Conservation (phyloP, 2,113 vertebrate genomes). For the Zingel zingel region DNA sequence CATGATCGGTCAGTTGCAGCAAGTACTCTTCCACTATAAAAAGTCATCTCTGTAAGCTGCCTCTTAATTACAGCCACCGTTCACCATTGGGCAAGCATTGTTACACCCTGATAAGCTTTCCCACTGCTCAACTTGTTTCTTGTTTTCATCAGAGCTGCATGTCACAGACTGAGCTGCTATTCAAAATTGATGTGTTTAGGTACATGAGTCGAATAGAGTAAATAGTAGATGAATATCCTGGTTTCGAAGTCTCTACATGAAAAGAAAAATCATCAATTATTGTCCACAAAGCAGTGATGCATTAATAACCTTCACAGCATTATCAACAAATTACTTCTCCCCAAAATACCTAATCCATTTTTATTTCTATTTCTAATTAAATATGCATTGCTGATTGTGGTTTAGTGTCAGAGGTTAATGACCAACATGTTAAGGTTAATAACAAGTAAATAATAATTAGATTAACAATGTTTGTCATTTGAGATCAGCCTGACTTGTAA, state of each 20-base stretch:
- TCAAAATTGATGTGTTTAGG: neutral
- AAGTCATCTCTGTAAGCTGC: neutral
- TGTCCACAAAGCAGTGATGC: neutral
- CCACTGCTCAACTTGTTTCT: neutral
- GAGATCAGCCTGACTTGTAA: neutral
- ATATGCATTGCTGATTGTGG: constrained; percentile 9
- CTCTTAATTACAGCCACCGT: constrained; percentile 18
- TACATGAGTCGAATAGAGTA: neutral
- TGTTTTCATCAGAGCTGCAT: constrained; percentile 23
- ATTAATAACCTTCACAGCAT: neutral
- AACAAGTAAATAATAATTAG: constrained; percentile 32
- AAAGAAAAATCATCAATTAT: neutral
- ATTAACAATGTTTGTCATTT: constrained; percentile 32
- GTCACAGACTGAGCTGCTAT: neutral
- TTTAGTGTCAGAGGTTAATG: constrained; percentile 45
- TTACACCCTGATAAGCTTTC: constrained; percentile 5
- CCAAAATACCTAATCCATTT: constrained; percentile 29
- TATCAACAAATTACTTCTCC: constrained; percentile 10
- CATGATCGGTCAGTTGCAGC: constrained; percentile 19
- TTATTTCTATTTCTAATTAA: constrained; percentile 19
- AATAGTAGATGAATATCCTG: neutral
- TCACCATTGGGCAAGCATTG: constrained; percentile 36
- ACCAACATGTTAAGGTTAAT: constrained; percentile 34
- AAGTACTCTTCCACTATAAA: constrained; percentile 2
- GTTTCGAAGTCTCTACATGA: neutral